Evolutionary conservation across 1,140 invertebrate species (phyloP).

Genomic region (Sycophila sp.): DNA sequence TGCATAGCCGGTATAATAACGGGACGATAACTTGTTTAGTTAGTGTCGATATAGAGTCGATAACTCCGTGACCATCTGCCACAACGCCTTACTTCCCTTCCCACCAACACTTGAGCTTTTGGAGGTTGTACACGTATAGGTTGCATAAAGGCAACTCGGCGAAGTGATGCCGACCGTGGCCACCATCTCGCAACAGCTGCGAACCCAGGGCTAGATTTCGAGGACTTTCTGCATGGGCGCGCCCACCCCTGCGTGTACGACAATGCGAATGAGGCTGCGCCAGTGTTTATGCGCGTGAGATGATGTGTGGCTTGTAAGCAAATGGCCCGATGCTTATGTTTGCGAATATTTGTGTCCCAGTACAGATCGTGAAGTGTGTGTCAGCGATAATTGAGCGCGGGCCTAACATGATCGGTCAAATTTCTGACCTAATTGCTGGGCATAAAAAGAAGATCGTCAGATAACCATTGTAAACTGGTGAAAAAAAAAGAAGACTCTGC

Average conservation of each 20-base stretch:
- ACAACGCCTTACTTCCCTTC: slow-evolving; percentile 49
- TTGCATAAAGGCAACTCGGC: too few relatives aligned
- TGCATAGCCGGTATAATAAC: slow-evolving; percentile 55
- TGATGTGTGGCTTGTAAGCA: background rate
- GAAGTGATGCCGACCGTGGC: background rate
- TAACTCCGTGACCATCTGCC: slow-evolving; percentile 60
- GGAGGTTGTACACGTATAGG: too few relatives aligned
- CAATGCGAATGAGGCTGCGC: background rate
- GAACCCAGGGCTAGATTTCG: slow-evolving; percentile 24
- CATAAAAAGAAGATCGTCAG: too few relatives aligned
- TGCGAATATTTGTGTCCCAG: background rate
- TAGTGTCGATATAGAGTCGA: slow-evolving; percentile 60
- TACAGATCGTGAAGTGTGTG: too few relatives aligned
- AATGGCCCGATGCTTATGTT: background rate
- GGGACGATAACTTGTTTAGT: slow-evolving; percentile 58
- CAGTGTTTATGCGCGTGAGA: too few relatives aligned
- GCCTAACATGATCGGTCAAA: too few relatives aligned
- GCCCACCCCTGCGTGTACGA: background rate
- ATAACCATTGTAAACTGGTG: too few relatives aligned
- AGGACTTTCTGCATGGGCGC: background rate
- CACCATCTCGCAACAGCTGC: slow-evolving; percentile 25
- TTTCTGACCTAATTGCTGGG: too few relatives aligned
- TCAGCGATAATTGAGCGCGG: too few relatives aligned
- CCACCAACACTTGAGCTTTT: slow-evolving; percentile 37
- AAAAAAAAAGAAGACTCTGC: too few relatives aligned